Evolutionary conservation across 53 echinoderm and acorn worm species (phyloP), one percentile per base, ranked within the genome.

Genomic region (Echinometra lucunter): DNA sequence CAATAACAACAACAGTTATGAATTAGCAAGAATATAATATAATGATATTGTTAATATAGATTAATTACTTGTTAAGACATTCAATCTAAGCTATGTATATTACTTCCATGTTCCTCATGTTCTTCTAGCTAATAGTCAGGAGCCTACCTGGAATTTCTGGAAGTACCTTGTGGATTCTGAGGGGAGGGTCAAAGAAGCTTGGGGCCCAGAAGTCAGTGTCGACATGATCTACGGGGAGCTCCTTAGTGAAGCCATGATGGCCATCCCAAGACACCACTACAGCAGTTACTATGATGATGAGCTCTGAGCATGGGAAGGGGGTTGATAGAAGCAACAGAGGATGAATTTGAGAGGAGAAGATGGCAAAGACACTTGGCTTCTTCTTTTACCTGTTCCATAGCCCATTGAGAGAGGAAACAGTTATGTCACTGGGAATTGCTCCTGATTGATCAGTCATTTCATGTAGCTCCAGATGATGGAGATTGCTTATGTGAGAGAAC

Each of bases 71-170:
- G 53, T 13, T 13, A 49, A 49, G 49, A 49, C 49, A 49, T 49
- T n/a, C n/a, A n/a, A n/a, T n/a, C n/a, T n/a, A n/a, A n/a, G n/a
- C n/a, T n/a, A n/a, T n/a, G n/a, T n/a, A 63, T 19, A 63, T 15
- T 19, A 63, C 19, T 63, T 63, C 53, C 5, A 12, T n/a, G n/a
- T 63, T 63, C 16, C 23, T 63, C 19, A 40, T 88, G 15, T 88
- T 60, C 88, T 45, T 66, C 18, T 57, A 94, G 97, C 95, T 93
- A 90, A 94, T 37, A 80, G 94, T 58, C 90, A 95, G 45, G 93
- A 90, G 47, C 99, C 99, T 32, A 96, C 94, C 21, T 99, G 99
- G 99, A 99, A 99, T 88, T 98, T 99, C 66, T 99, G 99, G 99
- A 99, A 99, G 95, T 99, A 97, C 78, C 69, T 99, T 16, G 96